A percentile compares a stretch with the other conserved stretches of the same genome.
phyloP scores from a whole-genome alignment of 2,113 vertebrate genomes.

The Sphaerodactylus townsendi region DNA sequence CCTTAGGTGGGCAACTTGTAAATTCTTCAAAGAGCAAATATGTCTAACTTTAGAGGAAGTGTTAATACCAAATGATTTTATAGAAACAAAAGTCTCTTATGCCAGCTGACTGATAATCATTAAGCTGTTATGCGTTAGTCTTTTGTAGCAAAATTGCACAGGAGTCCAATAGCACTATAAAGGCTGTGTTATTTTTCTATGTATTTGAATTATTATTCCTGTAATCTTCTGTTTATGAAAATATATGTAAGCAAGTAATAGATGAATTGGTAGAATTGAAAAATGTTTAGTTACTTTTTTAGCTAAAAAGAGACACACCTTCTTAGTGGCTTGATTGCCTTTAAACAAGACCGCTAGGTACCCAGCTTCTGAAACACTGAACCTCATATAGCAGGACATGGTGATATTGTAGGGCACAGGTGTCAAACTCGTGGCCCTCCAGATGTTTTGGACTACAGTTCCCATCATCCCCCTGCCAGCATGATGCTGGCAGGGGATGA shows the following conservation, averaged over 20 bases:
- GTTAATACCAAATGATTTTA: background rate
- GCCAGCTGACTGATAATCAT: background rate
- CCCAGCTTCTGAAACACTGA: too few species aligned
- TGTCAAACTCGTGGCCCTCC: too few species aligned
- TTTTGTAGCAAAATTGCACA: too few species aligned
- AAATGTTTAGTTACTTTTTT: background rate
- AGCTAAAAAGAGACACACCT: background rate
- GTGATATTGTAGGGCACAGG: too few species aligned
- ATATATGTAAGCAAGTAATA: background rate
- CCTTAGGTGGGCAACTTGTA: background rate
- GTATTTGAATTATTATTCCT: background rate
- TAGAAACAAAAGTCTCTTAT: background rate
- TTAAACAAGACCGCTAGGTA: background rate
- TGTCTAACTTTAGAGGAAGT: background rate
- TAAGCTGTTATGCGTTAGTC: background rate
- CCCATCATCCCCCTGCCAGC: too few species aligned
- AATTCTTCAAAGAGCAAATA: background rate
- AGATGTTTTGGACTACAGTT: too few species aligned
- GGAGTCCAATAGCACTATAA: too few species aligned
- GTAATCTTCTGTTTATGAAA: background rate
- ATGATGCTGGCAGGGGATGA: too few species aligned
- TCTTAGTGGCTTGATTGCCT: background rate
- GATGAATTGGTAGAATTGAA: background rate
- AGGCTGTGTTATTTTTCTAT: background rate
- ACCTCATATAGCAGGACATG: too few species aligned